Conservation (phyloP, 2,888 invertebrate species). For the Nymphalis polychloros region DNA sequence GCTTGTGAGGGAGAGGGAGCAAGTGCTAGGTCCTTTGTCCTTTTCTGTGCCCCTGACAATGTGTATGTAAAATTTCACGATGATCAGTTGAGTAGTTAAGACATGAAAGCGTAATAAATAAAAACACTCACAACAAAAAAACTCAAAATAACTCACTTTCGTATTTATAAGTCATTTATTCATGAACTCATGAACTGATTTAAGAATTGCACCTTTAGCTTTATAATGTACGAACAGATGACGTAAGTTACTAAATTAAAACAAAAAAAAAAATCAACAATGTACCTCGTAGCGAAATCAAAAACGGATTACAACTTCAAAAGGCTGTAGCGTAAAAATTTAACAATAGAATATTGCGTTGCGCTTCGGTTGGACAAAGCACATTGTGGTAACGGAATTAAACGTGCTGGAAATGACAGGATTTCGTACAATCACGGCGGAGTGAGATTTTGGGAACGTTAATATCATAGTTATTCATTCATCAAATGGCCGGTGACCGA, state of each 20-base stretch:
- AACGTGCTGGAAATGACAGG: constrained; percentile 7
- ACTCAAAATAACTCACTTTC: not conserved
- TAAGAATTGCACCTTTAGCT: not conserved
- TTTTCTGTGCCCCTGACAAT: no score
- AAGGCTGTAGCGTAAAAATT: constrained; percentile 23
- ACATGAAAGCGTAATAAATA: no score
- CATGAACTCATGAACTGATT: not conserved
- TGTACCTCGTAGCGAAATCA: not conserved
- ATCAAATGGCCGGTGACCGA: no score
- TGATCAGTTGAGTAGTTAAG: no score
- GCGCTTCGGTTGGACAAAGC: constrained; percentile 14
- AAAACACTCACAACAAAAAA: no score
- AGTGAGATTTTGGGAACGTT: no score
- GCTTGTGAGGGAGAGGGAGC: no score
- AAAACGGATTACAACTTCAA: constrained; percentile 13
- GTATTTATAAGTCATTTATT: not conserved
- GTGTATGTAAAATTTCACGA: no score
- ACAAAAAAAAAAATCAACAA: constrained; percentile 8
- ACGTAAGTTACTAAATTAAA: not conserved
- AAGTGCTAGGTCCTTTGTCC: no score
- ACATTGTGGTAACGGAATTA: constrained; percentile 15
- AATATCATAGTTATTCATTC: no score
- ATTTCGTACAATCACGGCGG: no score
- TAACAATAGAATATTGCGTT: constrained; percentile 29
- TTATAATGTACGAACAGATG: not conserved